These are phyloP conservation scores for Actenoides lindsayi DNA, from an alignment of 2,113 vertebrate species.

Conservation along the genomic window DNA sequence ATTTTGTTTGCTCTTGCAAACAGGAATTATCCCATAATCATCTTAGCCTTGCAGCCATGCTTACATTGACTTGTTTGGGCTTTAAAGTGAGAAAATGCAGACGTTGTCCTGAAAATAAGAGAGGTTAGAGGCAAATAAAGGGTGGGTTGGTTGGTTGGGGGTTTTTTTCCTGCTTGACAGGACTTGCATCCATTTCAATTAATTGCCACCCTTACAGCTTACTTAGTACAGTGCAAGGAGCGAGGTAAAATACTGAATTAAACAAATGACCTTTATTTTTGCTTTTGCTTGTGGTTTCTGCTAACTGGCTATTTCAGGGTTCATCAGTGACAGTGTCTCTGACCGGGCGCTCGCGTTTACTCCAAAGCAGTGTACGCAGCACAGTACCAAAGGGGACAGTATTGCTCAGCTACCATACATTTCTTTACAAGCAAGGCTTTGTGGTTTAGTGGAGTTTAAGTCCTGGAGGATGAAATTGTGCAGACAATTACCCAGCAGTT, in stretches of 20 bases:
- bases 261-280: background rate
- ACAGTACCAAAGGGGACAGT: background rate
- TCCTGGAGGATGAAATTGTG: background rate
- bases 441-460: background rate
- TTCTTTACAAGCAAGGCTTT: background rate
- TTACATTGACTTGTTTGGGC: conserved; percentile 41
- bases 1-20: conserved; percentile 74
- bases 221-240: background rate
- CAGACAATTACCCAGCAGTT: background rate
- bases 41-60: conserved; percentile 53
- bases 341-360: background rate
- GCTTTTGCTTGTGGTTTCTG: background rate
- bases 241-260: background rate
- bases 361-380: background rate
- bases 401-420: background rate
- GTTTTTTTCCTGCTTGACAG: background rate
- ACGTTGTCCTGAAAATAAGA: conserved; percentile 21
- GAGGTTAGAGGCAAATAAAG: background rate
- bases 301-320: background rate
- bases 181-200: background rate
- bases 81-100: conserved; percentile 39
- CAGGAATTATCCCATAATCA: conserved; percentile 66
- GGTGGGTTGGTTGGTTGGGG: background rate
- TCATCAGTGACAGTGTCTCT: background rate
- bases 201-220: background rate